phyloP scores from a whole-genome alignment of 2,888 invertebrate species.

The Urechis unicinctus region DNA sequence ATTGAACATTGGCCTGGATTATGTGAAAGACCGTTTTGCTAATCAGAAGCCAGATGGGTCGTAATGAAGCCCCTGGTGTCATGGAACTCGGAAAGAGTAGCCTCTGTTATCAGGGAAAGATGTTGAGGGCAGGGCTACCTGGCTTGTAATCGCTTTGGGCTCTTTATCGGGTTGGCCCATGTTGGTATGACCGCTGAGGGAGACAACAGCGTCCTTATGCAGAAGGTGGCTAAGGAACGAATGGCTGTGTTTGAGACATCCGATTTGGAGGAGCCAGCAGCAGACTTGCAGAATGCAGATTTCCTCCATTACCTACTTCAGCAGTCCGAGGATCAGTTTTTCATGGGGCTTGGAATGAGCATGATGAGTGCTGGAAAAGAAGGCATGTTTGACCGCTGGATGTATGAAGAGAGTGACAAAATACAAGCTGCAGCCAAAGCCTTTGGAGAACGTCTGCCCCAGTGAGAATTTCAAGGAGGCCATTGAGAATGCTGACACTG shows the following conservation, averaged over 20 bases:
- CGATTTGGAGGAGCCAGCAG: conserved; percentile 4
- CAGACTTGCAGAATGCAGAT: conserved; percentile 7
- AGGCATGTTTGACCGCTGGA: conserved; percentile 26
- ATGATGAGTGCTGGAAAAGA: conserved; percentile 22
- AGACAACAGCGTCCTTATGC: conserved; percentile 29
- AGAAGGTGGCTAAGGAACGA: conserved; percentile 29
- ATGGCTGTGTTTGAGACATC: conserved; percentile 16
- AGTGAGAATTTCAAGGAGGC: conserved; percentile 20
- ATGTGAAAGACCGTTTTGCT: conserved; percentile 24
- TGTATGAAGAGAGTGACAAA: conserved; percentile 26
- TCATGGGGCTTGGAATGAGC: conserved; percentile 16
- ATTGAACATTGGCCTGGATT: conserved; percentile 27
- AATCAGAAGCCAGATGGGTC: conserved; percentile 26
- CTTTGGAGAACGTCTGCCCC: conserved; percentile 23
- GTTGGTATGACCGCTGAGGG: conserved; percentile 30
- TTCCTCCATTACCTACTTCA: conserved; percentile 19
- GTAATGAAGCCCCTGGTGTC: conserved; percentile 26
- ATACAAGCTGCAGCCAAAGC: conserved; percentile 23
- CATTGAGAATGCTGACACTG: conserved; percentile 14
- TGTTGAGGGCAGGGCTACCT: conserved; percentile 31
- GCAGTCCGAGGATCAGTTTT: conserved; percentile 17
- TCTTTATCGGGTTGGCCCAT: conserved; percentile 25
- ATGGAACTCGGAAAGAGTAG: conserved; percentile 23
- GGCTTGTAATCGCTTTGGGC: conserved; percentile 25
- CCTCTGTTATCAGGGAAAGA: conserved; percentile 22